Base-by-base conservation (phyloP, 2,113 vertebrate genomes). In the Thamnaconus septentrionalis region DNA sequence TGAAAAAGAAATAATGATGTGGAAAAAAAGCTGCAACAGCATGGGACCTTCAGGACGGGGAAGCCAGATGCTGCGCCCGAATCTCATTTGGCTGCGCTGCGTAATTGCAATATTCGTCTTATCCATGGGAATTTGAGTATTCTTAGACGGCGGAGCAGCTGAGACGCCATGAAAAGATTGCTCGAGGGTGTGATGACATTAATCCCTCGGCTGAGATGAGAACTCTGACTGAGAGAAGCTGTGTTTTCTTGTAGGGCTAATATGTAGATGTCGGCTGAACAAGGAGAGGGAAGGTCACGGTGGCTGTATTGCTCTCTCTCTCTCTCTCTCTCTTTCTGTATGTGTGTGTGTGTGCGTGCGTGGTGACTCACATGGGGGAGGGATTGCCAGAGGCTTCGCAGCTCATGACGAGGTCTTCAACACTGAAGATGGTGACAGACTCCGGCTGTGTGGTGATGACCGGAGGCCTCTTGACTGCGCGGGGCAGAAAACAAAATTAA, bases 311-410 rank as follows among this genome's bases (percentile, higher is more conserved):
- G 41, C 40, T 55, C 48, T 5, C 6, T 60, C 48, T 66, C 45
- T 53, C 18, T 31, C 18, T 31, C 18, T 31, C 18, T 31, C 18
- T 31, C 18, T 31, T 2, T 31, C 18, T 31, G 48, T 50, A 8
- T 50, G 48, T 39, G 53, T 39, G 12, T 39, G 18, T 53, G 52
- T 39, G 52, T 8, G 52, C 7, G 52, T 53, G 6, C 41, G 39
- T 62, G 44, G 6, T 53, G 56, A 87, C 87, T 78, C 59, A 90
- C 89, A 64, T 83, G 47, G 87, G 89, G 6, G 56, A 4, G 66
- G 89, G 89, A 61, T 82, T 86, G 69, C 87, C 87, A 3, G 76
- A 65, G 44, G 87, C 89, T 72, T 87, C 84, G 40, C 89, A 90
- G 63, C 40, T 86, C 84, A 90, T 81, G 65, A 75, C 78, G 4